A percentile compares a stretch with the other conserved stretches of the same genome.
Conservation (phyloP, 2,113 vertebrate species). For the Trogon surrucura region DNA sequence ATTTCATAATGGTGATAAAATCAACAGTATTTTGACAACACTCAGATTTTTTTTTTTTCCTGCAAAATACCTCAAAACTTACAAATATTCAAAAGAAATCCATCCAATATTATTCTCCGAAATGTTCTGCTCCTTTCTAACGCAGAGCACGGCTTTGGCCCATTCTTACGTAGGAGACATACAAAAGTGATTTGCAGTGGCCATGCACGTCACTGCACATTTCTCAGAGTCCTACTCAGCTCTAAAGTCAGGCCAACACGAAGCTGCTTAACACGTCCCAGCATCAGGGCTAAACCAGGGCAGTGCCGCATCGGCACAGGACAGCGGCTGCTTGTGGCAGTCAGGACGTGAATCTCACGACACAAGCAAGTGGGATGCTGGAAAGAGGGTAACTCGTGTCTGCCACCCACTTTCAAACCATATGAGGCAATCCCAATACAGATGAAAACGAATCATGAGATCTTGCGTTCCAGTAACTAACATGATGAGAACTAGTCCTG, state of each 20-base stretch:
- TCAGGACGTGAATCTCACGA: neutral
- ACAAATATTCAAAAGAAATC: neutral
- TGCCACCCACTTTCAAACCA: neutral
- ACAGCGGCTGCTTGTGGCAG: neutral
- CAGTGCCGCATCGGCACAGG: neutral
- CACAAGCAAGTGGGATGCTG: accelerated
- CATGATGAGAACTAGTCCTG: neutral
- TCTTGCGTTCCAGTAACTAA: neutral
- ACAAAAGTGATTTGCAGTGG: neutral
- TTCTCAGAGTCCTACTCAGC: neutral
- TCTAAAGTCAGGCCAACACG: neutral
- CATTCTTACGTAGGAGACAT: neutral
- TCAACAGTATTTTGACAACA: neutral
- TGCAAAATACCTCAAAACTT: neutral
- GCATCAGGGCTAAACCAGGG: neutral
- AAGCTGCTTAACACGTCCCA: conserved; percentile 37
- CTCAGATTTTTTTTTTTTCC: neutral
- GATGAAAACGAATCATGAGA: accelerated
- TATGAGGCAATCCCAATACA: neutral
- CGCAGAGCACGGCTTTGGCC: neutral
- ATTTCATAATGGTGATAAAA: neutral
- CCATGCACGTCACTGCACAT: conserved; percentile 8
- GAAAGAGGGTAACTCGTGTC: neutral
- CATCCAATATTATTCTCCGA: neutral
- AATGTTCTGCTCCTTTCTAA: neutral